These are phyloP conservation scores for Psittacula echo DNA, from an alignment of 2,797 vertebrate genomes.

Conservation along the genomic window DNA sequence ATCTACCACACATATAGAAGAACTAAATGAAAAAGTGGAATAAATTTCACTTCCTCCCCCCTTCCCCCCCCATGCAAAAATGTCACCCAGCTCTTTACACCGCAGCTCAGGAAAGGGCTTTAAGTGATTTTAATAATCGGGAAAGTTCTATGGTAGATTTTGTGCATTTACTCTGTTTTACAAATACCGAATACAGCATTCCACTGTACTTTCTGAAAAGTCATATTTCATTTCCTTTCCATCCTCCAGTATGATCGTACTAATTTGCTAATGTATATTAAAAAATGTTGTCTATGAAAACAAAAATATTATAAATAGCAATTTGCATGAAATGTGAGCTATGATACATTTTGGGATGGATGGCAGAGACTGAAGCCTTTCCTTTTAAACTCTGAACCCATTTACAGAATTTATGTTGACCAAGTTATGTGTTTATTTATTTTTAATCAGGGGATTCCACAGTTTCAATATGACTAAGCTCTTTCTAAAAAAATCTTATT, in stretches of 20 bases:
- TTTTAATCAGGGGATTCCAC: not conserved
- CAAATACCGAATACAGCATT: constrained; percentile 63
- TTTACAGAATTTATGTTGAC: not conserved
- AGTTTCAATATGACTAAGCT: constrained; percentile 17
- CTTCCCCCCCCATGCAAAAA: constrained; percentile 16
- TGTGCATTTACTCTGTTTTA: constrained; percentile 61
- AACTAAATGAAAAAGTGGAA: constrained; percentile 83
- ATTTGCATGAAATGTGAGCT: constrained; percentile 9
- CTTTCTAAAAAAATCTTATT: constrained; percentile 46
- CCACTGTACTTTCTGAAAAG: constrained; percentile 51
- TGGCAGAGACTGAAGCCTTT: constrained; percentile 1
- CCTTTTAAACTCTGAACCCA: constrained; percentile 8
- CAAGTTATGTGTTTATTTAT: not conserved
- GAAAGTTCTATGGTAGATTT: constrained; percentile 59
- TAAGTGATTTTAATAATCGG: constrained; percentile 65
- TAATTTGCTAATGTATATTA: constrained; percentile 58
- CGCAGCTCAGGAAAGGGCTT: constrained; percentile 54
- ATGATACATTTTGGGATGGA: not conserved
- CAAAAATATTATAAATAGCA: constrained; percentile 35
- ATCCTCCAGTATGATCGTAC: not conserved
- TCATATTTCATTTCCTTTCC: constrained; percentile 57
- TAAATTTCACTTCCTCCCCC: constrained; percentile 68
- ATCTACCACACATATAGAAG: constrained; percentile 88
- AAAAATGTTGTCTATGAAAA: constrained; percentile 10
- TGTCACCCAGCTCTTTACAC: constrained; percentile 68